phyloP scores from a whole-genome alignment of 2,113 vertebrate genomes.

The Nesospiza acunhae region DNA sequence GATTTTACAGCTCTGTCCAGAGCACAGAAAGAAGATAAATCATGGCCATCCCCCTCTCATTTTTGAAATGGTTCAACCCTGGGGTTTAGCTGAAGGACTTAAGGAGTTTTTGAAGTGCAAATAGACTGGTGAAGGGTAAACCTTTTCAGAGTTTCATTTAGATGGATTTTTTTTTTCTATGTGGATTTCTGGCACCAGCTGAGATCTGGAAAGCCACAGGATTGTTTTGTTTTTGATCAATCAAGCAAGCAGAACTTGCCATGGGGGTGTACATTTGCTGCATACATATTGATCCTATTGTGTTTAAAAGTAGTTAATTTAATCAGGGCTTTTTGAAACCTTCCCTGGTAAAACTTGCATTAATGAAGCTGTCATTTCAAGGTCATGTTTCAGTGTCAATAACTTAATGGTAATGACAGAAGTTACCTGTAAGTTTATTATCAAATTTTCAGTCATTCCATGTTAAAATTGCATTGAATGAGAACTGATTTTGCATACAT shows the following conservation, averaged over 20 bases:
- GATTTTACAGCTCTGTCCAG: conserved; percentile 75
- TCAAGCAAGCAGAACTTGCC: conserved; percentile 82
- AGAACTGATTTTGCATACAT: background rate
- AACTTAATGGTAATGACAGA: conserved; percentile 31
- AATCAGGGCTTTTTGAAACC: conserved; percentile 61
- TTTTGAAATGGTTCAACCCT: conserved; percentile 80
- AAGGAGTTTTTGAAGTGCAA: conserved; percentile 82
- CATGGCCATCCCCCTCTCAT: conserved; percentile 73
- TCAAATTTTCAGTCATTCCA: background rate
- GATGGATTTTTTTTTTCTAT: conserved; percentile 78
- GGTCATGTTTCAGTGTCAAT: conserved; percentile 71
- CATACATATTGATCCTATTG: conserved; percentile 84
- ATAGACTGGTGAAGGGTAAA: conserved; percentile 80
- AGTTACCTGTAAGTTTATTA: conserved; percentile 19
- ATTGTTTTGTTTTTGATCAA: conserved; percentile 86
- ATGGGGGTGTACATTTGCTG: conserved; percentile 73
- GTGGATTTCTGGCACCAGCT: conserved; percentile 83
- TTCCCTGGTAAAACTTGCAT: conserved; percentile 45
- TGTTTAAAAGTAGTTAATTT: conserved; percentile 83
- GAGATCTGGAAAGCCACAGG: conserved; percentile 80
- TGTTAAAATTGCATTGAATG: background rate
- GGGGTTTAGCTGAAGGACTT: conserved; percentile 80
- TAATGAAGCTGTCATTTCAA: conserved; percentile 74
- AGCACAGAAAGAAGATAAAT: conserved; percentile 82
- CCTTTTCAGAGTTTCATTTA: conserved; percentile 81